Percentiles rank a stretch among this genome's conserved stretches.
phyloP scores from a whole-genome alignment of 2,113 vertebrate species.

The Melanotaenia duboulayi region DNA sequence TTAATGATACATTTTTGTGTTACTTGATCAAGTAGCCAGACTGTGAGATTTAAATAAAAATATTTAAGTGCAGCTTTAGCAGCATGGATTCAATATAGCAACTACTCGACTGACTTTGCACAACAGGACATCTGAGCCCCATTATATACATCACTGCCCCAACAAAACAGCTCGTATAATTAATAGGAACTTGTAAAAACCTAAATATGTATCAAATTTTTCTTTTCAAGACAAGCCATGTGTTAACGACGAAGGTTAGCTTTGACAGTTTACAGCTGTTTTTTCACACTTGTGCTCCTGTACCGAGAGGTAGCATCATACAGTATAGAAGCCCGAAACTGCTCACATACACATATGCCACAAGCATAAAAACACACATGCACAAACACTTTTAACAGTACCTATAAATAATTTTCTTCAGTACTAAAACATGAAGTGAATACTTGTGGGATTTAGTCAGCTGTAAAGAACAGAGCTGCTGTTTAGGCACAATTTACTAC shows the following conservation, averaged over 20 bases:
- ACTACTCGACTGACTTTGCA: background rate
- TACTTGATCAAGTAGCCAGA: background rate
- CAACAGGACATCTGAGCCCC: constrained; percentile 36
- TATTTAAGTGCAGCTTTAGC: constrained; percentile 15
- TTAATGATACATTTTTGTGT: background rate
- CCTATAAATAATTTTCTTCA: constrained; percentile 63
- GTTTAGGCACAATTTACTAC: constrained; percentile 69
- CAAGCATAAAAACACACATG: constrained; percentile 11
- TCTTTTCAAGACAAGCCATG: constrained; percentile 38
- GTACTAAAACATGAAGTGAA: constrained; percentile 68
- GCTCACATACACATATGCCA: constrained; percentile 8
- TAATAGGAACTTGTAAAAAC: constrained; percentile 40
- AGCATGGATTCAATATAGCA: constrained; percentile 22
- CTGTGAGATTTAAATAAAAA: background rate
- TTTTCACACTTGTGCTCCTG: constrained; percentile 35
- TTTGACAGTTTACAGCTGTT: constrained; percentile 48
- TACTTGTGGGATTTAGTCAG: constrained; percentile 69
- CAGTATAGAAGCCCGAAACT: constrained; percentile 9
- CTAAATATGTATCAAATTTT: constrained; percentile 54
- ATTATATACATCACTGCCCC: constrained; percentile 35
- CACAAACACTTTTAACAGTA: constrained; percentile 58
- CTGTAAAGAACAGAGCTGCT: constrained; percentile 66
- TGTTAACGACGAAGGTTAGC: constrained; percentile 51
- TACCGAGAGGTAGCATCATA: constrained; percentile 3
- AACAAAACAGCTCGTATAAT: constrained; percentile 61